These are phyloP conservation scores for Morus bassanus DNA, from an alignment of 2,797 vertebrate genomes.

Conservation along the genomic window DNA sequence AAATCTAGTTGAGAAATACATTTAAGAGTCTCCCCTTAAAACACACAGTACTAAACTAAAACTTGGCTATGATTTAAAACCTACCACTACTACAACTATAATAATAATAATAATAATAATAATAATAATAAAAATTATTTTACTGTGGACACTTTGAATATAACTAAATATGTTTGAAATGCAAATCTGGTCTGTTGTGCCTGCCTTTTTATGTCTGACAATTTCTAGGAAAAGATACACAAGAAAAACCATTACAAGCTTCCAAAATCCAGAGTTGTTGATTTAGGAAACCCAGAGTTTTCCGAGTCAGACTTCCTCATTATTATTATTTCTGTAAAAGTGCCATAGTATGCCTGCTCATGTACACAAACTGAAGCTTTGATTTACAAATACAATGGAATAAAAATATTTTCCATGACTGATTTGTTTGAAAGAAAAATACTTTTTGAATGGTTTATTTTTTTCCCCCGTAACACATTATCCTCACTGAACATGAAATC, in stretches of 20 bases:
- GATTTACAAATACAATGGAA: neutral
- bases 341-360: neutral
- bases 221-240: neutral
- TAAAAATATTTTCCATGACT: neutral
- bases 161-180: neutral
- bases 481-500: neutral
- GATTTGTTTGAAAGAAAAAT: neutral
- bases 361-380: neutral
- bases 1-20: neutral
- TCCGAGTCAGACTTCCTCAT: neutral
- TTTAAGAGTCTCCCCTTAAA: neutral
- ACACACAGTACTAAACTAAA: neutral
- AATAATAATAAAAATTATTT: neutral
- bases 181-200: neutral
- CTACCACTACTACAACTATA: neutral
- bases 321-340: neutral
- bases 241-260: neutral
- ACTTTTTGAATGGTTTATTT: neutral
- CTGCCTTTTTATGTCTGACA: neutral
- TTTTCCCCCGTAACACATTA: neutral
- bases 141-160: neutral
- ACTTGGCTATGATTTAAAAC: neutral
- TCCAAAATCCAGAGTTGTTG: neutral
- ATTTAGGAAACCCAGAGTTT: neutral
- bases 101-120: neutral